Percentiles rank a stretch among this genome's conserved stretches.
Conservation (phyloP, 2,797 vertebrate genomes). For the Simalia tracyae region DNA sequence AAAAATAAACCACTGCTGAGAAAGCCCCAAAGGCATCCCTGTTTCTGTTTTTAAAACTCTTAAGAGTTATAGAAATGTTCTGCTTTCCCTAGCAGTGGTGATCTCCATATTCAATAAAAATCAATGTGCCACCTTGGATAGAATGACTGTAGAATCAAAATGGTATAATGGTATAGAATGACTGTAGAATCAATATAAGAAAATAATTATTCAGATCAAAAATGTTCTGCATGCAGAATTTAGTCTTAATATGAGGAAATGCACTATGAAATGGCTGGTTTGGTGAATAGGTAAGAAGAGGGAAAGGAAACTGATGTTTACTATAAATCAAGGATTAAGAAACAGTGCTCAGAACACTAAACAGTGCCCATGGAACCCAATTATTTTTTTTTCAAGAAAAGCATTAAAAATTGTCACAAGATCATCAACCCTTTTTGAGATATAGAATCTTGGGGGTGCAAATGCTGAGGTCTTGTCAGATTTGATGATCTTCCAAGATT, state of each 20-base stretch:
- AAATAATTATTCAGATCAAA: background rate
- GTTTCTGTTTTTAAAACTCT: too few species aligned
- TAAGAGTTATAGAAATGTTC: too few species aligned
- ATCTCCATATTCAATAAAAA: too few species aligned
- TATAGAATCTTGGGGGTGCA: background rate
- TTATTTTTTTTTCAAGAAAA: background rate
- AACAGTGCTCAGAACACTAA: background rate
- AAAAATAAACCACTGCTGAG: too few species aligned
- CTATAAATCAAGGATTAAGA: background rate
- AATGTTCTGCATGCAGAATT: background rate
- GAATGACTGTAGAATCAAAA: background rate
- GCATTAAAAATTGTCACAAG: background rate
- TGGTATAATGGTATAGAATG: background rate
- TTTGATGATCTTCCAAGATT: background rate
- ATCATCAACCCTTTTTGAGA: background rate
- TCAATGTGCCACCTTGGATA: too few species aligned
- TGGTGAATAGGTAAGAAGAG: background rate
- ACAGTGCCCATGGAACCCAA: background rate
- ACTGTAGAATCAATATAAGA: background rate
- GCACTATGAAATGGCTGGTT: background rate
- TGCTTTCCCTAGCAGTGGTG: too few species aligned
- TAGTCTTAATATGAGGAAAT: background rate
- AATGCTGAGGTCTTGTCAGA: background rate
- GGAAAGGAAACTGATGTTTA: background rate
- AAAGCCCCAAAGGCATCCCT: too few species aligned